Conservation (phyloP, 37 sponge, comb jelly and placozoan genomes). For the Axinella damicornis region DNA sequence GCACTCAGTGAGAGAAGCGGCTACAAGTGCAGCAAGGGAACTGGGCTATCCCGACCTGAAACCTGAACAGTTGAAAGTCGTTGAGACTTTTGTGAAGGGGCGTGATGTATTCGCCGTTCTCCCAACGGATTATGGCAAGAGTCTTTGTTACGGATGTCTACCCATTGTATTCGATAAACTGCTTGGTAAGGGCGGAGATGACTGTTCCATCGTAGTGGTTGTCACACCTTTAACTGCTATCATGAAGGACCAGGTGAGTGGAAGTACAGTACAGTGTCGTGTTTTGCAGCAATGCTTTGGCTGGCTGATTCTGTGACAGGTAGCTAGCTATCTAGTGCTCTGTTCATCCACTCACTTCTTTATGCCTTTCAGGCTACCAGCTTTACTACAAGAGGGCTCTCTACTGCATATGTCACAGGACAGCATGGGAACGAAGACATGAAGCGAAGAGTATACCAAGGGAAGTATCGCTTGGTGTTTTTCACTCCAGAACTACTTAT, state of each 20-base stretch:
- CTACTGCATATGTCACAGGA: background rate
- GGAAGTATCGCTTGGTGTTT: constrained; percentile 25
- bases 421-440: background rate
- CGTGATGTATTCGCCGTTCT: too few species aligned
- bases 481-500: constrained; percentile 29
- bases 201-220: background rate
- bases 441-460: background rate
- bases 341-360: background rate
- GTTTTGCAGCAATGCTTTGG: background rate
- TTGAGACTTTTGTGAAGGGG: too few species aligned
- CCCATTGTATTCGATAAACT: constrained; percentile 18
- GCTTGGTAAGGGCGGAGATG: background rate
- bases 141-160: constrained; percentile 33
- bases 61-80: too few species aligned
- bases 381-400: constrained; percentile 3
- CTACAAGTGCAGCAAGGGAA: background rate
- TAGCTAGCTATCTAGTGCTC: background rate
- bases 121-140: constrained; percentile 29
- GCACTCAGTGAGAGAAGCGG: too few species aligned
- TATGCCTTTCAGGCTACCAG: constrained; percentile 22
- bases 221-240: constrained; percentile 18
- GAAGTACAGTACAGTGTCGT: background rate
- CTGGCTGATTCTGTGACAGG: background rate
- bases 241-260: constrained; percentile 34
- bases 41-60: background rate